Evolutionary conservation across 2,888 invertebrate genomes (phyloP).

Genomic region (Napeogenes inachia): DNA sequence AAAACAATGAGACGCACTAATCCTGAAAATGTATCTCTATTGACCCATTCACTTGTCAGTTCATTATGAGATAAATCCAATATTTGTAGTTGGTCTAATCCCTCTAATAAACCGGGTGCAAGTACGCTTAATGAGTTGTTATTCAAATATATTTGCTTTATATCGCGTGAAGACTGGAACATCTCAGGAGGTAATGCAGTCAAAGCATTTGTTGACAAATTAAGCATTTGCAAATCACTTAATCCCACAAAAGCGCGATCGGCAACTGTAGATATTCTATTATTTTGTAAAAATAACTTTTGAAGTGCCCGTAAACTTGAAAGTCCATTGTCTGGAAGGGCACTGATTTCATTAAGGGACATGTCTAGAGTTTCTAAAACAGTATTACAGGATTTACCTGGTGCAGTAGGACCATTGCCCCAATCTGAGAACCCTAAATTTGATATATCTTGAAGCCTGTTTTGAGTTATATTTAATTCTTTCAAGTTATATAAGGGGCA

Average conservation of each 20-base stretch:
- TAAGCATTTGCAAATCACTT: slow-evolving; percentile 81
- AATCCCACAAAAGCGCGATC: slow-evolving; percentile 86
- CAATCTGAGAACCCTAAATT: slow-evolving; percentile 86
- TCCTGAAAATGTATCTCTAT: slow-evolving; percentile 86
- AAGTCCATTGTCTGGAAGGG: slow-evolving; percentile 83
- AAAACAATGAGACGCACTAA: slow-evolving; percentile 84
- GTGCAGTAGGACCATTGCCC: slow-evolving; percentile 81
- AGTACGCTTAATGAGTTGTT: slow-evolving; percentile 87
- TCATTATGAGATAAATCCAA: slow-evolving; percentile 86
- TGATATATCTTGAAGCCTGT: slow-evolving; percentile 87
- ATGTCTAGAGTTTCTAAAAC: slow-evolving; percentile 84
- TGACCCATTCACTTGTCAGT: slow-evolving; percentile 86
- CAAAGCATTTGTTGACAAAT: slow-evolving; percentile 87
- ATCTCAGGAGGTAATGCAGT: slow-evolving; percentile 87
- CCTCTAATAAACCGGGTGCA: slow-evolving; percentile 85
- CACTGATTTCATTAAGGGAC: slow-evolving; percentile 84
- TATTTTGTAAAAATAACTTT: slow-evolving; percentile 84
- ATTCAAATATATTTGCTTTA: slow-evolving; percentile 84
- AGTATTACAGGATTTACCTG: slow-evolving; percentile 83
- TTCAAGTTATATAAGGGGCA: slow-evolving; percentile 83
- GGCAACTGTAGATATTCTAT: slow-evolving; percentile 84
- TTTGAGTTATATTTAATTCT: slow-evolving; percentile 84
- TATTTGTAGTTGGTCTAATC: slow-evolving; percentile 83
- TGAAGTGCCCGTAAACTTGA: slow-evolving; percentile 83
- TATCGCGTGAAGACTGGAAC: slow-evolving; percentile 84